Conservation (phyloP, 2,888 invertebrate genomes). For the Gymnosoma rotundatum region DNA sequence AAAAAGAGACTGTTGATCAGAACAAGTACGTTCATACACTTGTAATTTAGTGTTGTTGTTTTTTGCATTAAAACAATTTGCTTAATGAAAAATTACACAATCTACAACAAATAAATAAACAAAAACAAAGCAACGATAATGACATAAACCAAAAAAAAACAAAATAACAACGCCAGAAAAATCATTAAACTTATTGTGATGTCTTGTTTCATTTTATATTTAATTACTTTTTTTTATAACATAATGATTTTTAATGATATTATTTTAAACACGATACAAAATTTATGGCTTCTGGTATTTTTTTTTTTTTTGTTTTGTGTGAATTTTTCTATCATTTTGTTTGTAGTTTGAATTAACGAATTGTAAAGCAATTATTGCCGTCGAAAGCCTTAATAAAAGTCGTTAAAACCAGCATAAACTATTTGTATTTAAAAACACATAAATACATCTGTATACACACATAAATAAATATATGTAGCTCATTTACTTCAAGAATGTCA, state of each 20-base stretch:
- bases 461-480: too few species aligned
- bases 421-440: constrained; percentile 1
- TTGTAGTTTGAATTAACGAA: constrained; percentile 30
- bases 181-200: constrained; percentile 61
- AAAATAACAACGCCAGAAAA: constrained; percentile 44
- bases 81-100: constrained; percentile 58
- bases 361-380: constrained; percentile 61
- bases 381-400: constrained; percentile 60
- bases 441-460: too few species aligned
- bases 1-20: constrained; percentile 1
- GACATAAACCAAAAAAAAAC: constrained; percentile 39
- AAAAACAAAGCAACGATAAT: constrained; percentile 23
- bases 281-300: constrained; percentile 59
- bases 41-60: constrained; percentile 41
- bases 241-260: constrained; percentile 72
- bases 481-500: too few species aligned
- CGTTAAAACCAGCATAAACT: constrained; percentile 40
- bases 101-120: constrained; percentile 24
- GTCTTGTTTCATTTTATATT: constrained; percentile 46
- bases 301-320: background rate
- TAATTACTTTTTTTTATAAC: constrained; percentile 61
- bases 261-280: constrained; percentile 67
- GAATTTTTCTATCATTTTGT: background rate
- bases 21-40: constrained; percentile 38
- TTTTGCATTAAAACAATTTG: constrained; percentile 63